Evolutionary conservation across 2,888 invertebrate species (phyloP).

Genomic region (Proisotoma minuta): DNA sequence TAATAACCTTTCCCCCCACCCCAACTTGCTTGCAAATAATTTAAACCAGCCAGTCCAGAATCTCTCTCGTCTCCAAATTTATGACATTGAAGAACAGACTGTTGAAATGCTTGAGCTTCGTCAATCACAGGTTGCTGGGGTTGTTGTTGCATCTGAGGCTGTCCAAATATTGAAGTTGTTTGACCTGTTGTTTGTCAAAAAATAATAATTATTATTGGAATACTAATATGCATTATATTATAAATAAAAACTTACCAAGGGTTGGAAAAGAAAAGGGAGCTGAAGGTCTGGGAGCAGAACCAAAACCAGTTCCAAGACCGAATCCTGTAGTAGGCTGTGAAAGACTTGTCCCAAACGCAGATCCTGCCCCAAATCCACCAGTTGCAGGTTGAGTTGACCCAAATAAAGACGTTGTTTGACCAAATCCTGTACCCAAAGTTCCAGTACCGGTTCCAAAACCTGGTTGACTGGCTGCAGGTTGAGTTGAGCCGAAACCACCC

Average conservation of each 20-base stretch:
- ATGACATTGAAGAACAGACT: conserved; percentile 70
- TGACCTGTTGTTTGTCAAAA: background rate
- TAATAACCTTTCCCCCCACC: conserved; percentile 78
- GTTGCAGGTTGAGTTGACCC: conserved; percentile 2
- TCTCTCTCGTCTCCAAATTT: conserved; percentile 95
- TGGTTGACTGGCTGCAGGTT: background rate
- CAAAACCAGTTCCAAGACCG: conserved; percentile 49
- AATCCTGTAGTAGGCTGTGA: conserved; percentile 52
- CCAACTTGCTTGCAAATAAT: conserved; percentile 85
- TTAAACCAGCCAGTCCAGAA: conserved; percentile 87
- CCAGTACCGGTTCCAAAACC: background rate
- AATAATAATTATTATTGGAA: background rate
- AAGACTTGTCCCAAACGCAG: conserved; percentile 43
- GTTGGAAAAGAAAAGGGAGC: too few species aligned
- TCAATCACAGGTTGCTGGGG: conserved; percentile 51
- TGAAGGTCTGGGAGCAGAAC: too few species aligned
- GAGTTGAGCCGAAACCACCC: background rate
- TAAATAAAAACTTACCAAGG: too few species aligned
- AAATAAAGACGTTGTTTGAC: background rate
- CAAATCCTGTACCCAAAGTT: background rate
- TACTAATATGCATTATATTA: too few species aligned
- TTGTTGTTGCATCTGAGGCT: conserved; percentile 49
- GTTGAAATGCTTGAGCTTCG: conserved; percentile 66
- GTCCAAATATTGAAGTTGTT: background rate
- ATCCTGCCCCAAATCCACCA: conserved; percentile 1